Evolutionary conservation across 2,113 vertebrate genomes (phyloP).

Genomic region (Pantherophis guttatus): DNA sequence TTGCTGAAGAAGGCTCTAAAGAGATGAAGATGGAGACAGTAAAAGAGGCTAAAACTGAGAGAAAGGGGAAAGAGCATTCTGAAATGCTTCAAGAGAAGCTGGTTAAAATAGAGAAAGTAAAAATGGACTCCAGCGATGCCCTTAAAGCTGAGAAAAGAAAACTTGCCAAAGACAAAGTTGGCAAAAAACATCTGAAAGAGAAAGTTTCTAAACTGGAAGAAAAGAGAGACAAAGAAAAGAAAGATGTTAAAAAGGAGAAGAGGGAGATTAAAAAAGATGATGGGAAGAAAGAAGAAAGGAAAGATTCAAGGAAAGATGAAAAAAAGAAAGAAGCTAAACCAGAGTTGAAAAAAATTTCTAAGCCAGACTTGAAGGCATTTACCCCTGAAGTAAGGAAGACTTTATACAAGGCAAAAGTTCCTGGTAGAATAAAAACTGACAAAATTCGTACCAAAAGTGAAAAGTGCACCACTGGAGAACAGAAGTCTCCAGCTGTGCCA

Average conservation of each 20-base stretch:
- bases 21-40: conserved; percentile 77
- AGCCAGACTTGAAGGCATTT: conserved; percentile 91
- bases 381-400: conserved; percentile 96
- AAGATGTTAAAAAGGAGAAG: conserved; percentile 88
- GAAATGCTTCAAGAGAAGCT: conserved; percentile 81
- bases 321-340: conserved; percentile 89
- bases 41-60: conserved; percentile 87
- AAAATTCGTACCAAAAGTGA: conserved; percentile 78
- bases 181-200: conserved; percentile 90
- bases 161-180: conserved; percentile 82
- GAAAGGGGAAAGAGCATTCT: conserved; percentile 77
- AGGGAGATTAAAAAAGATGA: conserved; percentile 87
- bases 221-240: conserved; percentile 96
- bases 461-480: conserved; percentile 59
- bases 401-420: conserved; percentile 88
- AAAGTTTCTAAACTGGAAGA: conserved; percentile 91
- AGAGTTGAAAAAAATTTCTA: conserved; percentile 86
- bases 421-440: conserved; percentile 82
- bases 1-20: conserved; percentile 69
- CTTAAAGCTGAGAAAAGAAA: conserved; percentile 89
- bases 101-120: conserved; percentile 77
- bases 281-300: conserved; percentile 89
- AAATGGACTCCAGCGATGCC: conserved; percentile 71
- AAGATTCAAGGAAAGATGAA: conserved; percentile 86
- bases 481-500: conserved; percentile 39